Conservation (phyloP, 2,797 vertebrate genomes). For the Hydrolagus colliei region DNA sequence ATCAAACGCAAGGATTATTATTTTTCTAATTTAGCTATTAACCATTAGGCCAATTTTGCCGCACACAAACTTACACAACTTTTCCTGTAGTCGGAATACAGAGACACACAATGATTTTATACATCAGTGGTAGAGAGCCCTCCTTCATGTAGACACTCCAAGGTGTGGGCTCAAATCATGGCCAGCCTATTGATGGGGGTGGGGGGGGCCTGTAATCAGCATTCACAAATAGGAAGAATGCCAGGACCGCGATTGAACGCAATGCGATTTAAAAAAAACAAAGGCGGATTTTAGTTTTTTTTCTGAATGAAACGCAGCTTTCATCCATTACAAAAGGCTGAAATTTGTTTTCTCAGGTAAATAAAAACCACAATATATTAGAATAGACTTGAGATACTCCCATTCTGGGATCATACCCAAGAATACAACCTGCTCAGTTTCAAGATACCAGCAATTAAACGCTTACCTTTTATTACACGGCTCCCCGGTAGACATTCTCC, state of each 20-base stretch:
- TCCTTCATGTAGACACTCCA: neutral
- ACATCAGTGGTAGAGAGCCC: neutral
- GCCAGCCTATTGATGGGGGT: too few relatives aligned
- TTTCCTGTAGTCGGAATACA: neutral
- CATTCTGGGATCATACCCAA: constrained; percentile 12
- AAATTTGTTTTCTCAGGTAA: neutral
- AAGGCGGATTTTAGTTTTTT: neutral
- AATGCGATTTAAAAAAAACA: neutral
- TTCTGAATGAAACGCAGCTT: neutral
- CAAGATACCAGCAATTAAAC: constrained; percentile 13
- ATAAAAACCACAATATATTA: constrained; percentile 6
- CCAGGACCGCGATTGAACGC: neutral
- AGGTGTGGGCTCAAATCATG: too few relatives aligned
- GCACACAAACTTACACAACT: neutral
- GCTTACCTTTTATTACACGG: neutral
- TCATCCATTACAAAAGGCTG: neutral
- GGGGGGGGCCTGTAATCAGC: too few relatives aligned
- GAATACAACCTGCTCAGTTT: constrained; percentile 6
- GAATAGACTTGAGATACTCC: neutral
- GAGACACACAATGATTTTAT: neutral
- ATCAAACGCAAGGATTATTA: too few relatives aligned
- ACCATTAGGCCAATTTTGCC: neutral
- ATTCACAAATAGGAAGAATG: too few relatives aligned
- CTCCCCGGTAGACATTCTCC: neutral
- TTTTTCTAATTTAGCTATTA: too few relatives aligned